Evolutionary conservation across 2,797 vertebrate genomes (phyloP), one percentile per base, ranked within the genome.

Genomic region (Bradypus variegatus): DNA sequence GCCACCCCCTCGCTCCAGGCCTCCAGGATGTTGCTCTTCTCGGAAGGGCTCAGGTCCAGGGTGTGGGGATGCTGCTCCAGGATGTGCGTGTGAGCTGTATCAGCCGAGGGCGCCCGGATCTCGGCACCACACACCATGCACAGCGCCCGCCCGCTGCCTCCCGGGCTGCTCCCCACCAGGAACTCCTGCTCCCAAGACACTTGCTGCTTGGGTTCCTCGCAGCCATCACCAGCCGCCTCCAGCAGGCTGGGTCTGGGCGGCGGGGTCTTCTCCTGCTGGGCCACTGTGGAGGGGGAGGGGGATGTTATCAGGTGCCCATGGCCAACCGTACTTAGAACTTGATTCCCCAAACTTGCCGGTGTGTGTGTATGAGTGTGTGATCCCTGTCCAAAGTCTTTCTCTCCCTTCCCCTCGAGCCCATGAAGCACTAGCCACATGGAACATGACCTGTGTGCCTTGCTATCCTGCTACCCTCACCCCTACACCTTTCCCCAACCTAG

Each of bases 101-200:
- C 94, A 0, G 97, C 96, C 0, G 95, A 96, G 2, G 96, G 95
- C 2, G 82, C 48, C 36, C 3, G 90, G 88, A 97, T 94, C 72
- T 95, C 82, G 0, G 95, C 94, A 0, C 97, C 97, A 4, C 97
- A 97, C 53, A 97, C 97, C 97, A 97, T 97, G 70, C 97, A 97
- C 48, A 97, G 94, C 0, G 87, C 85, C 53, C 92, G 95, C 41
- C 96, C 92, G 3, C 96, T 93, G 93, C 95, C 93, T 53, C 91
- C 95, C 0, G 96, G 94, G 91, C 96, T 95, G 72, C 78, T 96
- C 6, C 95, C 97, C 86, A 97, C 96, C 82, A 97, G 91, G 91
- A 96, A 97, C n/a, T 97, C 97, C 73, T 96, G 94, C 36, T 95
- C 95, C 97, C 97, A 97, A 23, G 97, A 95, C 91, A 95, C 60